A percentile compares a stretch with the other conserved stretches of the same genome.
These are phyloP conservation scores for Pseudobourletiella spinata DNA, from an alignment of 1,140 invertebrate genomes.

Conservation along the genomic window DNA sequence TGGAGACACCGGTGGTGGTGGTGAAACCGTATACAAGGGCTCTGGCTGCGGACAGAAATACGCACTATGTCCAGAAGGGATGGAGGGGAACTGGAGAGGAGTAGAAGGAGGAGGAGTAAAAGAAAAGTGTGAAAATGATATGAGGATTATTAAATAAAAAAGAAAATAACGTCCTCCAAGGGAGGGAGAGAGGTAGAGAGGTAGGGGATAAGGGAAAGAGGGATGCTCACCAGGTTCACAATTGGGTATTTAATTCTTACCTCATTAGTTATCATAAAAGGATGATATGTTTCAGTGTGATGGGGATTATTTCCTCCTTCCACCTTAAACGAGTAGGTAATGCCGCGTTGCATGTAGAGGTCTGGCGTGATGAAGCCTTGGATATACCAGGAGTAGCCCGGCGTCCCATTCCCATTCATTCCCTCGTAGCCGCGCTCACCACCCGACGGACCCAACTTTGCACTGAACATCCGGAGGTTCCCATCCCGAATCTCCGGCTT, in stretches of 20 bases:
- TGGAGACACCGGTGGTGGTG: too few relatives aligned
- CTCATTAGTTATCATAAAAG: constrained; percentile 82
- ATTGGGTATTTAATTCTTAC: constrained; percentile 9
- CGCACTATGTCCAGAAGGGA: too few relatives aligned
- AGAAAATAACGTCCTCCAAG: background rate
- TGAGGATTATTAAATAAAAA: background rate
- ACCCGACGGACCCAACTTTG: constrained; percentile 70
- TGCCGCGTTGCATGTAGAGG: constrained; percentile 71
- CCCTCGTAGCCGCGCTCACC: constrained; percentile 65
- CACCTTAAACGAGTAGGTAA: constrained; percentile 72
- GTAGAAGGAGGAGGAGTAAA: too few relatives aligned
- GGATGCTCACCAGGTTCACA: too few relatives aligned
- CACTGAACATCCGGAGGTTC: constrained; percentile 62
- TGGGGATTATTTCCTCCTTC: constrained; percentile 83
- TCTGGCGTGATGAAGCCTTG: constrained; percentile 80
- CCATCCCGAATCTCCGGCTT: constrained; percentile 65
- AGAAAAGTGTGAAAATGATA: background rate
- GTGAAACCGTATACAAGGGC: too few relatives aligned
- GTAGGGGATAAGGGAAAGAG: too few relatives aligned
- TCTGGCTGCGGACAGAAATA: too few relatives aligned
- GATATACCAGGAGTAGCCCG: constrained; percentile 65
- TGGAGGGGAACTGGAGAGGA: too few relatives aligned
- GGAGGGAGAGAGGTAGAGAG: background rate
- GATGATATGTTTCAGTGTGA: constrained; percentile 78
- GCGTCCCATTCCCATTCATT: constrained; percentile 29